phyloP scores from a whole-genome alignment of 2,797 vertebrate genomes.

The Lacerta agilis region DNA sequence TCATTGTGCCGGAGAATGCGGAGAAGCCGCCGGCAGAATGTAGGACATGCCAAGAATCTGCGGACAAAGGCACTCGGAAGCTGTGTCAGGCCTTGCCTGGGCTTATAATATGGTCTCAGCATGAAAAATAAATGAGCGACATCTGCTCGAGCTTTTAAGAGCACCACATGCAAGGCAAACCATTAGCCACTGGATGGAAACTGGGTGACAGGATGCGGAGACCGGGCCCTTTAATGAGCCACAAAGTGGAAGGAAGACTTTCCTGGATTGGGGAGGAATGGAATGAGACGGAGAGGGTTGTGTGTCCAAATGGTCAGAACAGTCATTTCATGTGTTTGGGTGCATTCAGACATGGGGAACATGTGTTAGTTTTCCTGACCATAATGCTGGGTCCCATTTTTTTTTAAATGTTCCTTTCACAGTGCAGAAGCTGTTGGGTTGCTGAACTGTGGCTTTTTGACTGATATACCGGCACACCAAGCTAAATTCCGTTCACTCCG shows the following conservation, averaged over 20 bases:
- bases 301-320: not conserved
- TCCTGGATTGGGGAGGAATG: accelerated
- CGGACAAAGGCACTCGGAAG: constrained; percentile 62
- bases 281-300: constrained; percentile 6
- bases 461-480: no score
- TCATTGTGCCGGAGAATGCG: constrained; percentile 32
- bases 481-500: no score
- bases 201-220: constrained; percentile 30
- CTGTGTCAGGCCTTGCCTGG: constrained; percentile 58
- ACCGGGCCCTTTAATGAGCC: constrained; percentile 23
- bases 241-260: constrained; percentile 16
- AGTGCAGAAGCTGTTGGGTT: no score
- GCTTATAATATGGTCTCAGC: constrained; percentile 37
- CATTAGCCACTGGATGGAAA: constrained; percentile 47
- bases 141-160: constrained; percentile 73
- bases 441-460: no score
- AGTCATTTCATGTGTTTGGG: no score
- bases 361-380: no score
- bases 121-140: constrained; percentile 71
- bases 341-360: no score
- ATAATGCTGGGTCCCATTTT: no score
- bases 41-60: constrained; percentile 50
- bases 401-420: no score
- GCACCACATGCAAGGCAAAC: constrained; percentile 49
- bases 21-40: constrained; percentile 41